A percentile compares a stretch with the other conserved stretches of the same genome.
Conservation (phyloP, 2,113 vertebrate genomes). For the Elachura formosa region DNA sequence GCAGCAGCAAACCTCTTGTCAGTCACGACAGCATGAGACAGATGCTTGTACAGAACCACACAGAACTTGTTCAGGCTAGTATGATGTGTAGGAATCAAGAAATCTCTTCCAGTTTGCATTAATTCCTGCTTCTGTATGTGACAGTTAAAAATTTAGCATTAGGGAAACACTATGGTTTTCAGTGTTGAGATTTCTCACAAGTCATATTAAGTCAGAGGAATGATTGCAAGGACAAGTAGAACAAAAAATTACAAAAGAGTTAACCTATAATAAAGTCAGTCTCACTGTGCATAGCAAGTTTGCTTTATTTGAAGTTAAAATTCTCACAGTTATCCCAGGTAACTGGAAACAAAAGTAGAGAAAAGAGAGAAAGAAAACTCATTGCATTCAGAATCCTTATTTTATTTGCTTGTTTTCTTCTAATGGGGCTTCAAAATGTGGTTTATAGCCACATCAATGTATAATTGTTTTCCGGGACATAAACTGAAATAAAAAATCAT, state of each 20-base stretch:
- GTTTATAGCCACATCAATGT: neutral
- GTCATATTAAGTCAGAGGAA: neutral
- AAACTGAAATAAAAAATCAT: conserved; percentile 12
- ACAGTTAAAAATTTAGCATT: accelerated
- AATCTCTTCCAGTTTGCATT: neutral
- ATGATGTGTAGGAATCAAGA: neutral
- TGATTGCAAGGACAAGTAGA: neutral
- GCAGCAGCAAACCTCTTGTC: neutral
- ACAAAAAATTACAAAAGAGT: neutral
- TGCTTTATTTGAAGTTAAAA: neutral
- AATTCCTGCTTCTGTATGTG: neutral
- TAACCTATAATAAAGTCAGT: neutral
- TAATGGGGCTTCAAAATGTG: neutral
- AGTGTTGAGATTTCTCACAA: neutral
- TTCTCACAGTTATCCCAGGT: neutral
- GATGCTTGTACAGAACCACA: neutral
- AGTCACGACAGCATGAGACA: neutral
- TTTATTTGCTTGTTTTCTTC: neutral
- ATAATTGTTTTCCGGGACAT: neutral
- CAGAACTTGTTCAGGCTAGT: neutral
- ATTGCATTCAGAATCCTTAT: neutral
- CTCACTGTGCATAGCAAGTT: neutral
- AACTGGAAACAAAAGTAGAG: neutral
- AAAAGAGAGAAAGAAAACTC: neutral
- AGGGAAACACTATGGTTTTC: neutral